Conservation (phyloP, 2,797 vertebrate genomes). For the Phataginus tetradactyla region DNA sequence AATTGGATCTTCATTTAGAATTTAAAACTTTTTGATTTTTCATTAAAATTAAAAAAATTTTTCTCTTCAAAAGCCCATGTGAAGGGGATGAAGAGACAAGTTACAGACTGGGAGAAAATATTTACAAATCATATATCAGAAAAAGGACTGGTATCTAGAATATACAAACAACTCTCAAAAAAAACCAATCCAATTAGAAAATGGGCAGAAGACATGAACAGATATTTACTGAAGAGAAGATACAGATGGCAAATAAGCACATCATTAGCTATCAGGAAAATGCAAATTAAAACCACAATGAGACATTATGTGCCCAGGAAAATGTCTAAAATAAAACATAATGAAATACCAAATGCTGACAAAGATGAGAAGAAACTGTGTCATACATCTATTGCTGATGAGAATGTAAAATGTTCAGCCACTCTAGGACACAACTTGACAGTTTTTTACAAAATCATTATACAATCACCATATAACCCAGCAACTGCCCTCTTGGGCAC, state of each 20-base stretch:
- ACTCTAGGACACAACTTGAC: background rate
- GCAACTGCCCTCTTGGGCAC: background rate
- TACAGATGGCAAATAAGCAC: background rate
- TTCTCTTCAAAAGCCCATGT: background rate
- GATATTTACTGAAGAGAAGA: background rate
- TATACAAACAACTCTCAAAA: background rate
- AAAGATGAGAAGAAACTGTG: background rate
- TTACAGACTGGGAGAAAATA: constrained; percentile 1
- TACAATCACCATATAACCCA: background rate
- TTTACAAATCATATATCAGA: background rate
- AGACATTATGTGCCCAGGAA: background rate
- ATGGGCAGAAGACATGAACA: background rate
- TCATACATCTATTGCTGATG: background rate
- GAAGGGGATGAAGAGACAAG: constrained; percentile 3
- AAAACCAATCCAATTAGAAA: background rate
- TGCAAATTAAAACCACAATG: background rate
- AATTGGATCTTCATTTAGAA: background rate
- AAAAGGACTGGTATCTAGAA: background rate
- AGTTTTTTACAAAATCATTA: background rate
- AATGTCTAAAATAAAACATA: background rate
- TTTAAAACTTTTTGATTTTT: background rate
- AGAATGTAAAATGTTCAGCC: background rate
- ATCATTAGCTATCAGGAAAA: background rate
- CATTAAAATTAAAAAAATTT: background rate
- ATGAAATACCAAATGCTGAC: background rate